Evolutionary conservation across 2,113 vertebrate genomes (phyloP).

Genomic region (Cololabis saira): DNA sequence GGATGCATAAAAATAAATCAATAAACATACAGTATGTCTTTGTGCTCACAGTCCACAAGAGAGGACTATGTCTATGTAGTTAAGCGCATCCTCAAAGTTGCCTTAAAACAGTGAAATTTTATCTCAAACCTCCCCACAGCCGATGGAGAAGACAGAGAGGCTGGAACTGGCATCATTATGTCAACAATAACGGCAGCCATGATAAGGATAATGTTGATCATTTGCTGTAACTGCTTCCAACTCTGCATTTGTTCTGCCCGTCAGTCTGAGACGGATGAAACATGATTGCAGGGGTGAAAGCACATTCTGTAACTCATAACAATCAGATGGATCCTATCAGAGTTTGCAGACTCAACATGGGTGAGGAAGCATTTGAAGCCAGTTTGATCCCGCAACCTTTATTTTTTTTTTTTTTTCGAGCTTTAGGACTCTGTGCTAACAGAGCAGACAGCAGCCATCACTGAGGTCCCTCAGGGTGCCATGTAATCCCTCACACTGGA

Average conservation of each 20-base stretch:
- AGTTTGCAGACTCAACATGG: neutral
- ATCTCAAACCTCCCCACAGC: neutral
- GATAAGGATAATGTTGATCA: neutral
- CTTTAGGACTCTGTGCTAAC: slow-evolving; percentile 29
- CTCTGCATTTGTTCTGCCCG: slow-evolving; percentile 32
- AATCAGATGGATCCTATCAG: slow-evolving; percentile 1
- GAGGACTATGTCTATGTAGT: no score
- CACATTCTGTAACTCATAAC: neutral
- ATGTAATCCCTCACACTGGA: slow-evolving; percentile 30
- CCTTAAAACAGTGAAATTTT: neutral
- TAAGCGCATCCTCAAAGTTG: neutral
- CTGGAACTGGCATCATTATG: slow-evolving; percentile 5
- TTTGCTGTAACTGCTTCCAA: slow-evolving; percentile 12
- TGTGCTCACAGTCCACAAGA: no score
- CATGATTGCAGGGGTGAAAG: neutral
- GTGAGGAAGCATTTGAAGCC: neutral
- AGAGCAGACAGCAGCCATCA: slow-evolving; percentile 30
- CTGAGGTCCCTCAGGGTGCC: slow-evolving; percentile 30
- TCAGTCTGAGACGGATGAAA: slow-evolving; percentile 9
- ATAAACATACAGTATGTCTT: no score
- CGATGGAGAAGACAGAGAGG: neutral
- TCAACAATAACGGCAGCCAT: neutral
- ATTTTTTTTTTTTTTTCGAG: slow-evolving; percentile 12
- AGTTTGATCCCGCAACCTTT: slow-evolving; percentile 26
- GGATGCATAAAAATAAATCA: no score